Evolutionary conservation across 1,140 invertebrate genomes (phyloP).

Genomic region (Lepidurus apus): DNA sequence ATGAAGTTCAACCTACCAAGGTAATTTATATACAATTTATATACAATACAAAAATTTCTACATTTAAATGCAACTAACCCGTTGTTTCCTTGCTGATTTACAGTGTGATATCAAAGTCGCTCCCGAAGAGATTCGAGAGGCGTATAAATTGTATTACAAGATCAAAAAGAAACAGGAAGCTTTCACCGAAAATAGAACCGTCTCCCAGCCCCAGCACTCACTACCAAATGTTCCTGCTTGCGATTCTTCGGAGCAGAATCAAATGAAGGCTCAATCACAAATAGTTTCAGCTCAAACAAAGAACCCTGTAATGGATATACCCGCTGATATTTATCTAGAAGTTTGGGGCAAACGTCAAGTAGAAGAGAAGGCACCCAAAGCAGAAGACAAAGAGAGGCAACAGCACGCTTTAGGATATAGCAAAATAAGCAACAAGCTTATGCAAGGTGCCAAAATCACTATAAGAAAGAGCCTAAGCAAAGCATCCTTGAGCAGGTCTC

Average conservation of each 20-base stretch:
- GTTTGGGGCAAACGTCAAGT: slow-evolving; percentile 28
- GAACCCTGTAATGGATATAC: not conserved
- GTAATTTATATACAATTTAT: slow-evolving; percentile 29
- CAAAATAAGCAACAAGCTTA: slow-evolving; percentile 27
- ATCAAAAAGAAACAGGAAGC: slow-evolving; percentile 50
- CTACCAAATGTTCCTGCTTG: slow-evolving; percentile 31
- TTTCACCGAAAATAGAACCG: not conserved
- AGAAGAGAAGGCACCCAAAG: not conserved
- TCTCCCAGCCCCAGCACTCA: slow-evolving; percentile 26
- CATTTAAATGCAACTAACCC: not conserved
- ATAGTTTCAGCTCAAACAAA: not conserved
- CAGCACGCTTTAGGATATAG: not conserved
- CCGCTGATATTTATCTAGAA: not conserved
- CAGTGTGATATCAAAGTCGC: slow-evolving; percentile 72
- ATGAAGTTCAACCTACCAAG: slow-evolving; percentile 26
- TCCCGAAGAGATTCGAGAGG: slow-evolving; percentile 59
- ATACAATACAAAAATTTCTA: not conserved
- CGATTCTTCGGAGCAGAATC: slow-evolving; percentile 37
- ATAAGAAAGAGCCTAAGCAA: slow-evolving; percentile 25
- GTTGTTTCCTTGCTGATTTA: slow-evolving; percentile 39
- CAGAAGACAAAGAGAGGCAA: slow-evolving; percentile 23
- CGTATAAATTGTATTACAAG: slow-evolving; percentile 74
- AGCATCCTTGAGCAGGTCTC: slow-evolving; percentile 1
- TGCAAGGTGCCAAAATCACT: slow-evolving; percentile 32
- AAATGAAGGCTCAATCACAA: slow-evolving; percentile 27